Conservation (phyloP, 2,113 vertebrate species). For the Vicugna pacos region DNA sequence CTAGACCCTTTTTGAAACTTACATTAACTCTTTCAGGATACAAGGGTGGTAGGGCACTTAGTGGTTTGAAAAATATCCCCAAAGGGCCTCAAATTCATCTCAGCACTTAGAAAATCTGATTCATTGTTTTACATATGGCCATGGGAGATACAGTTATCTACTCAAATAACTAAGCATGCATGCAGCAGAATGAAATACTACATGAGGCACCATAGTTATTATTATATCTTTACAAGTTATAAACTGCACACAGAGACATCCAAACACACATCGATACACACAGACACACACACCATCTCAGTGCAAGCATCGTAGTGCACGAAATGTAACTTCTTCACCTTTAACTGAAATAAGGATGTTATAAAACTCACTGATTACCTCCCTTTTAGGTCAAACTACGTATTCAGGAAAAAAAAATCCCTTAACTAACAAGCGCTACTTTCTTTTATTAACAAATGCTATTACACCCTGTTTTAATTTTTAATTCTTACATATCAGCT, state of each 20-base stretch:
- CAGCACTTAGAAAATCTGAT: background rate
- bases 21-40: conserved; percentile 64
- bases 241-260: background rate
- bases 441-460: conserved; percentile 1
- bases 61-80: background rate
- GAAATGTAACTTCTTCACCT: conserved; percentile 43
- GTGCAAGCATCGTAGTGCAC: background rate
- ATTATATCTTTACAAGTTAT: background rate
- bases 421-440: conserved; percentile 41
- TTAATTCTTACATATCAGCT: conserved; percentile 22
- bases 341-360: background rate
- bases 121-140: background rate
- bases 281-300: background rate
- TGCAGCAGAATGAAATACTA: background rate
- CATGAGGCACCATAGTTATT: background rate
- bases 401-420: background rate
- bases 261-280: background rate
- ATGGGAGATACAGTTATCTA: background rate
- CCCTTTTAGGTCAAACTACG: background rate
- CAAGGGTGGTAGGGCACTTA: background rate
- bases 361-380: background rate
- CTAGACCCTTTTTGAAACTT: conserved; percentile 55
- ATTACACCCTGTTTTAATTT: conserved; percentile 43
- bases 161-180: conserved; percentile 3
- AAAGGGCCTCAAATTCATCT: background rate